phyloP scores from a whole-genome alignment of 2,888 invertebrate species.

The Xestia rhomboidea region DNA sequence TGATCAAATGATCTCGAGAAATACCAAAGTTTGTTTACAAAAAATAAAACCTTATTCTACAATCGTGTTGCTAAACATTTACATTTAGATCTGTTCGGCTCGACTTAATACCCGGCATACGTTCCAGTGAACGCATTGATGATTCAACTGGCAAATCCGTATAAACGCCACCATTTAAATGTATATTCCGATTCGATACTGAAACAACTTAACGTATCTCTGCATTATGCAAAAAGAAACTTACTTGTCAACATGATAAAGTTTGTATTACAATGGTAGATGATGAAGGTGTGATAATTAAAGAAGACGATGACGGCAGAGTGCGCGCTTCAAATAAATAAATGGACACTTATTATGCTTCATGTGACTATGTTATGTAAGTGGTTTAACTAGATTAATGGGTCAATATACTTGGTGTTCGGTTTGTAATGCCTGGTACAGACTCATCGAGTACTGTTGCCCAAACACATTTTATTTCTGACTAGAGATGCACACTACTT shows the following conservation, averaged over 20 bases:
- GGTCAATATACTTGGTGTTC: conserved; percentile 79
- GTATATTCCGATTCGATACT: conserved; percentile 61
- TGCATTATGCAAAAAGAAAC: conserved; percentile 52
- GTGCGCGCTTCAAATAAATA: conserved; percentile 78
- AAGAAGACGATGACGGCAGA: conserved; percentile 75
- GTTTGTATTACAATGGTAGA: conserved; percentile 47
- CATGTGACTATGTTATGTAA: conserved; percentile 79
- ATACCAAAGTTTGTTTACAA: conserved; percentile 65
- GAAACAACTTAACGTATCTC: conserved; percentile 54
- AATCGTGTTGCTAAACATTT: conserved; percentile 66
- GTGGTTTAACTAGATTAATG: conserved; percentile 80
- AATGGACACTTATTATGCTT: conserved; percentile 78
- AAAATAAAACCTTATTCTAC: conserved; percentile 66
- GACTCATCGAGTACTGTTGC: conserved; percentile 57
- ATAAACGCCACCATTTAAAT: conserved; percentile 79
- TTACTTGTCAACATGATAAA: conserved; percentile 42
- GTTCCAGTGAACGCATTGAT: conserved; percentile 72
- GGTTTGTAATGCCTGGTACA: conserved; percentile 53
- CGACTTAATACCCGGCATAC: conserved; percentile 66
- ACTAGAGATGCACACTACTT: neutral
- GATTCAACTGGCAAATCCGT: conserved; percentile 78
- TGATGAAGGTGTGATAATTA: conserved; percentile 73
- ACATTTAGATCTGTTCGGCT: conserved; percentile 62
- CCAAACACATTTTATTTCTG: conserved; percentile 54
- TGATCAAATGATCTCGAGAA: conserved; percentile 63